Conservation (phyloP, 1,140 invertebrate species). For the Drosophila triauraria region DNA sequence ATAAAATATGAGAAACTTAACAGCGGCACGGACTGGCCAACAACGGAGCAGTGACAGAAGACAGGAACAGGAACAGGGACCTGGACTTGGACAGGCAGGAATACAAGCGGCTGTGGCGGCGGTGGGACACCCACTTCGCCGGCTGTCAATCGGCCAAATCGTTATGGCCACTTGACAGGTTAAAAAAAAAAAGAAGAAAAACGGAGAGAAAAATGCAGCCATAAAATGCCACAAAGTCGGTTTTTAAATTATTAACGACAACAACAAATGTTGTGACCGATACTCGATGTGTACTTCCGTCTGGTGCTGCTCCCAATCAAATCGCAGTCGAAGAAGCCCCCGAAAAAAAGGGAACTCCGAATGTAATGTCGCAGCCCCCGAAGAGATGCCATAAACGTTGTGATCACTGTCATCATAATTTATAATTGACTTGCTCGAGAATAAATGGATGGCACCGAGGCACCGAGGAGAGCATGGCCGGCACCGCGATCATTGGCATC, state of each 20-base stretch:
- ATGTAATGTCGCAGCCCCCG: slow-evolving; percentile 33
- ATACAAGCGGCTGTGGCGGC: slow-evolving; percentile 28
- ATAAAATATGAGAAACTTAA: slow-evolving; percentile 80
- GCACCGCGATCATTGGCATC: slow-evolving; percentile 52
- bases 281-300: slow-evolving; percentile 10
- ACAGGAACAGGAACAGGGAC: slow-evolving; percentile 19
- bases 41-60: slow-evolving; percentile 36
- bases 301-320: neutral
- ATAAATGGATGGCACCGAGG: slow-evolving; percentile 61
- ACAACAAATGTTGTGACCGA: slow-evolving; percentile 70
- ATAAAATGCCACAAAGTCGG: slow-evolving; percentile 64
- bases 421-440: slow-evolving; percentile 60
- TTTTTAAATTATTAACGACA: slow-evolving; percentile 70
- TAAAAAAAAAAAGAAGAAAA: slow-evolving; percentile 2
- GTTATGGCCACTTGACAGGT: slow-evolving; percentile 69
- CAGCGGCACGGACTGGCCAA: slow-evolving; percentile 63
- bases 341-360: neutral
- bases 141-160: slow-evolving; percentile 77
- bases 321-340: neutral
- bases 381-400: slow-evolving; percentile 40
- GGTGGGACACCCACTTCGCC: slow-evolving; percentile 73
- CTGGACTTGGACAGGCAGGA: slow-evolving; percentile 30
- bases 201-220: slow-evolving; percentile 31
- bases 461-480: neutral
- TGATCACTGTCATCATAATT: slow-evolving; percentile 50